Conservation (phyloP, 2,797 vertebrate species). For the Leptodactylus fallax region DNA sequence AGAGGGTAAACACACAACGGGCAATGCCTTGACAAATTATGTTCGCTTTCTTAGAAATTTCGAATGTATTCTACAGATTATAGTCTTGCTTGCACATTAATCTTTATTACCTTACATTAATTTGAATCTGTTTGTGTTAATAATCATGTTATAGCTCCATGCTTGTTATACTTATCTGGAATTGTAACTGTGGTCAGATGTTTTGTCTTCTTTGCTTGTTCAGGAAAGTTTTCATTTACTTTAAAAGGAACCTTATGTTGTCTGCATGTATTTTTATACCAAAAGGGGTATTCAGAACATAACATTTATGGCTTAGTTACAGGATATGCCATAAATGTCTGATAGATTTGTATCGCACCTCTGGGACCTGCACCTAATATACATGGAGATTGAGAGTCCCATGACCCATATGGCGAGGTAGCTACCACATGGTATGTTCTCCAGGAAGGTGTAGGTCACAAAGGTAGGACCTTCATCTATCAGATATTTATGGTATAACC, state of each 20-base stretch:
- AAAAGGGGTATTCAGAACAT: neutral
- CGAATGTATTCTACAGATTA: neutral
- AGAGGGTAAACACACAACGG: neutral
- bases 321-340: too few relatives aligned
- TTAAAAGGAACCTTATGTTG: neutral
- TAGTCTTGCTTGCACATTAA: neutral
- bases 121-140: too few relatives aligned
- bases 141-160: neutral
- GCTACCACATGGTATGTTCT: too few relatives aligned
- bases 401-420: too few relatives aligned
- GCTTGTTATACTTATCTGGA: neutral
- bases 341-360: too few relatives aligned
- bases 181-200: constrained; percentile 17
- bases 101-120: too few relatives aligned
- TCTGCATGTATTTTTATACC: neutral
- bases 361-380: too few relatives aligned
- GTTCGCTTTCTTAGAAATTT: constrained; percentile 8
- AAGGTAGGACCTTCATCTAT: too few relatives aligned
- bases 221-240: neutral
- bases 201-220: constrained; percentile 3
- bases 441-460: too few relatives aligned
- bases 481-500: too few relatives aligned
- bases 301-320: too few relatives aligned
- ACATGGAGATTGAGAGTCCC: too few relatives aligned
- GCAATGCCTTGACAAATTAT: neutral